Conservation (phyloP, 2,797 vertebrate species). For the Leptodactylus fallax region DNA sequence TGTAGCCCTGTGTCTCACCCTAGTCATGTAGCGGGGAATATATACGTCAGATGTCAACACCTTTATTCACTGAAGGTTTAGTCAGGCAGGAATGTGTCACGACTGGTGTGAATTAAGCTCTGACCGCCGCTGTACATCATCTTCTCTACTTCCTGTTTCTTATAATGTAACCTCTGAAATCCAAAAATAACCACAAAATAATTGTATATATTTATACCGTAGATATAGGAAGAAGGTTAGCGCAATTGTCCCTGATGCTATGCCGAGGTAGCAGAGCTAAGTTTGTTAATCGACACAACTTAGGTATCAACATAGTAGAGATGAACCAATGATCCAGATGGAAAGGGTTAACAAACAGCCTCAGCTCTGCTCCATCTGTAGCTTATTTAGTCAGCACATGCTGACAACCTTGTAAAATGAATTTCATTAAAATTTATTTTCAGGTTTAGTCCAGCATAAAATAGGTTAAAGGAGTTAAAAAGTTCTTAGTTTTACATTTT, state of each 20-base stretch:
- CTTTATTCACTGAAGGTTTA: background rate
- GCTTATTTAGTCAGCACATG: background rate
- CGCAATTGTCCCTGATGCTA: too few relatives aligned
- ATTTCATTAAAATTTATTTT: too few relatives aligned
- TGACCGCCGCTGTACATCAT: background rate
- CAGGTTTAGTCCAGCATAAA: too few relatives aligned
- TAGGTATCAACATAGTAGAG: background rate
- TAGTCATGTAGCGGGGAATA: background rate
- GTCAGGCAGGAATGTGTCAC: background rate
- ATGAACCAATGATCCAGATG: background rate
- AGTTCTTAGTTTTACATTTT: too few relatives aligned
- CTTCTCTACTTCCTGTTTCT: background rate
- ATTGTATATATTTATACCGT: background rate
- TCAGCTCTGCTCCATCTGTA: background rate
- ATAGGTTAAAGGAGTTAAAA: too few relatives aligned
- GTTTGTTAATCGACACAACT: background rate
- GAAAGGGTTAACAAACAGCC: background rate
- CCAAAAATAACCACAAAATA: conserved; percentile 4
- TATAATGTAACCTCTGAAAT: background rate
- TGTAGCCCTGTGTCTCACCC: too few relatives aligned
- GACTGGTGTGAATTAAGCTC: background rate
- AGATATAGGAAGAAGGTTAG: too few relatives aligned
- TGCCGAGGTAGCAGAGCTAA: background rate
- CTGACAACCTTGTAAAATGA: background rate
- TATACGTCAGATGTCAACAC: background rate